A percentile compares a stretch with the other conserved stretches of the same genome.
Evolutionary conservation across 2,888 invertebrate species (phyloP).

Genomic region (Candidula unifasciata): DNA sequence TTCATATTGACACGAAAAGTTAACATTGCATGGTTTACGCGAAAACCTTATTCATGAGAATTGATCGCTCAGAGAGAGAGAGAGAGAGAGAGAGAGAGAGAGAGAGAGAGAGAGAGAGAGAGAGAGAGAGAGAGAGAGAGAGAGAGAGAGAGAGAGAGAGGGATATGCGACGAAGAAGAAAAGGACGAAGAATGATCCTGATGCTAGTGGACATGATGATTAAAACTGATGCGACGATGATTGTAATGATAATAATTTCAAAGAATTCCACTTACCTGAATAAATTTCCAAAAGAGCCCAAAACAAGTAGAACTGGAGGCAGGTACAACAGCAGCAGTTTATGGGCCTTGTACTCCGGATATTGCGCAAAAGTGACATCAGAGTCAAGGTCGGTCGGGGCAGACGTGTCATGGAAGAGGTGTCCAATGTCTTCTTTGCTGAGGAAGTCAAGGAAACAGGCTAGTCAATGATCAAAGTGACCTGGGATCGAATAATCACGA

Average conservation of each 20-base stretch:
- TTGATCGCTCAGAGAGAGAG: no score
- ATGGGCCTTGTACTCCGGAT: constrained; percentile 61
- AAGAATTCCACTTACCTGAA: constrained; percentile 53
- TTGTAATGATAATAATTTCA: not conserved
- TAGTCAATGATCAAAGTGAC: not conserved
- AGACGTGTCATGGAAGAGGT: not conserved
- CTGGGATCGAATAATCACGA: no score
- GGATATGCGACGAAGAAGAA: not conserved
- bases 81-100: no score
- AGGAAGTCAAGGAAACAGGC: not conserved
- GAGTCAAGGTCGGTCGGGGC: not conserved
- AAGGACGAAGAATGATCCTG: not conserved
- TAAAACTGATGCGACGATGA: not conserved
- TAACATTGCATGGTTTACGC: no score
- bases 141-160: no score
- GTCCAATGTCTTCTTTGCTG: not conserved
- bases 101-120: no score
- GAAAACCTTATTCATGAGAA: no score
- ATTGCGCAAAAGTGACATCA: not conserved
- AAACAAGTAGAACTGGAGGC: constrained; percentile 70
- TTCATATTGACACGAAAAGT: no score
- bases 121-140: no score
- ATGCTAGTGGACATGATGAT: not conserved
- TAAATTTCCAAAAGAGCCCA: constrained; percentile 75
- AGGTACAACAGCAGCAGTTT: constrained; percentile 68